These are phyloP conservation scores for Limnodromus scolopaceus DNA, from an alignment of 2,797 vertebrate genomes.

Conservation along the genomic window DNA sequence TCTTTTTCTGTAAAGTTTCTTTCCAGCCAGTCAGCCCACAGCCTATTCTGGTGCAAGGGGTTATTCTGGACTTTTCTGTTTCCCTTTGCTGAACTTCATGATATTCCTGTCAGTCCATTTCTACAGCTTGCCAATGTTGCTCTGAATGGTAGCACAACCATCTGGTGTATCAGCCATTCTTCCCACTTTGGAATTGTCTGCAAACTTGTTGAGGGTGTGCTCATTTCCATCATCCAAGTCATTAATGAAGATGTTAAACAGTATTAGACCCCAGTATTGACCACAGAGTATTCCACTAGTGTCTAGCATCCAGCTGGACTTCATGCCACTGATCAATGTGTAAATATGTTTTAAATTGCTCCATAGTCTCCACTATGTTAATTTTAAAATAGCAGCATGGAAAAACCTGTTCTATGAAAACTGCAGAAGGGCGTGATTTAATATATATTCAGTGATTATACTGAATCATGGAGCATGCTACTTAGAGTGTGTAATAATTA, in stretches of 20 bases:
- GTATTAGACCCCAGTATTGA: not conserved
- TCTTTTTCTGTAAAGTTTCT: not conserved
- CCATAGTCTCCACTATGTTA: not conserved
- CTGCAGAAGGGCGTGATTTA: not conserved
- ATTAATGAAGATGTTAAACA: not conserved
- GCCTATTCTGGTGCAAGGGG: accelerated
- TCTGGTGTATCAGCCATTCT: not conserved
- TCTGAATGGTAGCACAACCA: not conserved
- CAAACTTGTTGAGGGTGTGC: not conserved
- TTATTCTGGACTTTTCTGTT: not conserved
- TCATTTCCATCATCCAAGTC: not conserved
- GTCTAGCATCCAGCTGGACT: not conserved
- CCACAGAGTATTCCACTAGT: not conserved
- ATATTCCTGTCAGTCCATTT: not conserved
- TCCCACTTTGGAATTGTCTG: not conserved
- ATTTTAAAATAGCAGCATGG: not conserved
- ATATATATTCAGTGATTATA: not conserved
- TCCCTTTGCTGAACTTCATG: not conserved
- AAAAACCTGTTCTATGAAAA: not conserved
- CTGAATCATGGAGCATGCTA: not conserved
- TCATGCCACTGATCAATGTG: too few species aligned
- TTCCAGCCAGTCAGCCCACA: not conserved
- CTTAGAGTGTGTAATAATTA: not conserved
- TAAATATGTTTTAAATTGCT: not conserved
- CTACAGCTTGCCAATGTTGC: not conserved